Conservation (phyloP, 2,888 invertebrate species). For the Callosobruchus maculatus region DNA sequence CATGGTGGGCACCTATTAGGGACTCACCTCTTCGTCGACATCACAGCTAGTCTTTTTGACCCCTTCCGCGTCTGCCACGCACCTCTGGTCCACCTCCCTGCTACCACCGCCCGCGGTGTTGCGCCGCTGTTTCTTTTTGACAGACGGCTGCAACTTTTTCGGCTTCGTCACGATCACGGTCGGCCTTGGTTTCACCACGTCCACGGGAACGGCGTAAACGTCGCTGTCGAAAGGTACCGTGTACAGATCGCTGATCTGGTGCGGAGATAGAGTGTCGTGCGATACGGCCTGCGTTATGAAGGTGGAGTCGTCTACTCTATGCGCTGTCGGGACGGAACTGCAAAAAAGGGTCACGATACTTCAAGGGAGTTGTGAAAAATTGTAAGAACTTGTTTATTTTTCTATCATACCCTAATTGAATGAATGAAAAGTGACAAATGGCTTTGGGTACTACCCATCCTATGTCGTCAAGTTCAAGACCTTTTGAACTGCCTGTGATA, state of each 20-base stretch:
- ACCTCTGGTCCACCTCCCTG: conserved; percentile 35
- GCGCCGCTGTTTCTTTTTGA: conserved; percentile 29
- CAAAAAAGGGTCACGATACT: background rate
- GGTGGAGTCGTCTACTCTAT: conserved; percentile 78
- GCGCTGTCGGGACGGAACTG: conserved; percentile 59
- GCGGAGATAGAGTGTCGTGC: conserved; percentile 74
- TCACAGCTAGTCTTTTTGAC: background rate
- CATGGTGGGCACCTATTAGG: background rate
- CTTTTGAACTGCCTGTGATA: too few relatives aligned
- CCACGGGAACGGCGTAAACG: conserved; percentile 82
- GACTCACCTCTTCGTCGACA: background rate
- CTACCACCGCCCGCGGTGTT: conserved; percentile 50
- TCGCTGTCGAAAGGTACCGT: conserved; percentile 87
- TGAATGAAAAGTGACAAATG: too few relatives aligned
- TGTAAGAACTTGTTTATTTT: too few relatives aligned
- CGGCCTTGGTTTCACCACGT: conserved; percentile 64
- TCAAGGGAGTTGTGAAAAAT: too few relatives aligned
- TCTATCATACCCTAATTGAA: too few relatives aligned
- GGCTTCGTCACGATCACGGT: conserved; percentile 37
- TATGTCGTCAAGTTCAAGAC: too few relatives aligned
- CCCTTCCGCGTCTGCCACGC: background rate
- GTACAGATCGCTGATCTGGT: conserved; percentile 79
- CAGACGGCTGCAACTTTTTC: conserved; percentile 36
- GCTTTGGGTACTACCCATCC: too few relatives aligned
- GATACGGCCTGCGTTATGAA: conserved; percentile 88